Conservation (phyloP, 2,797 vertebrate species). For the Muscicapa comitata region DNA sequence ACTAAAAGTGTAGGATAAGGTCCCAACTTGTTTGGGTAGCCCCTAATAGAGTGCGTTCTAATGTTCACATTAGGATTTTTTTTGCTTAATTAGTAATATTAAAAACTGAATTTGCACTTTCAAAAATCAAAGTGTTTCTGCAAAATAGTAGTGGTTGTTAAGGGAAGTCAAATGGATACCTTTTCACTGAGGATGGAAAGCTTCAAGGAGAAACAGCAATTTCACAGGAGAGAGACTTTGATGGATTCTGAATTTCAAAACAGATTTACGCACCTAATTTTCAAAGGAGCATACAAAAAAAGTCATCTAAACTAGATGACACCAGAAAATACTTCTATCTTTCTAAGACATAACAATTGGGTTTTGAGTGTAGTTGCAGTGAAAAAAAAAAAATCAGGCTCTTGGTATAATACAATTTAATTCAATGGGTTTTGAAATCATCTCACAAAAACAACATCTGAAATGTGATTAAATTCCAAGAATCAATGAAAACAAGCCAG, state of each 20-base stretch:
- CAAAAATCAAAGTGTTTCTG: not conserved
- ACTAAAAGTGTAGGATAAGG: not conserved
- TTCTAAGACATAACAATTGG: not conserved
- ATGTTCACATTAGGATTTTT: not conserved
- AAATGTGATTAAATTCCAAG: slow-evolving; percentile 34
- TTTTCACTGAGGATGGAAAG: not conserved
- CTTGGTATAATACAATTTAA: not conserved
- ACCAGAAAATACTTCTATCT: not conserved
- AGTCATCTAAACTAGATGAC: not conserved
- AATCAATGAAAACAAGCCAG: not conserved
- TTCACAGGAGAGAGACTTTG: not conserved
- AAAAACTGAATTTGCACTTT: not conserved
- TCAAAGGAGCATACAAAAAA: not conserved
- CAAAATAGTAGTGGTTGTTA: not conserved
- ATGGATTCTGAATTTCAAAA: slow-evolving; percentile 27
- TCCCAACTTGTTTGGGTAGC: not conserved
- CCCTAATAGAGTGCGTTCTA: not conserved
- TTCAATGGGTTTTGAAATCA: not conserved
- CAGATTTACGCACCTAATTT: not conserved
- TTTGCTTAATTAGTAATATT: not conserved
- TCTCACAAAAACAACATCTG: not conserved
- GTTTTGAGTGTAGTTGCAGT: not conserved
- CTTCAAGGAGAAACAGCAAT: not conserved
- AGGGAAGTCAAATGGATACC: not conserved
- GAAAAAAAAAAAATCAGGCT: not conserved